Conservation (phyloP, 2,888 invertebrate species). For the Cataglyphis cursor region DNA sequence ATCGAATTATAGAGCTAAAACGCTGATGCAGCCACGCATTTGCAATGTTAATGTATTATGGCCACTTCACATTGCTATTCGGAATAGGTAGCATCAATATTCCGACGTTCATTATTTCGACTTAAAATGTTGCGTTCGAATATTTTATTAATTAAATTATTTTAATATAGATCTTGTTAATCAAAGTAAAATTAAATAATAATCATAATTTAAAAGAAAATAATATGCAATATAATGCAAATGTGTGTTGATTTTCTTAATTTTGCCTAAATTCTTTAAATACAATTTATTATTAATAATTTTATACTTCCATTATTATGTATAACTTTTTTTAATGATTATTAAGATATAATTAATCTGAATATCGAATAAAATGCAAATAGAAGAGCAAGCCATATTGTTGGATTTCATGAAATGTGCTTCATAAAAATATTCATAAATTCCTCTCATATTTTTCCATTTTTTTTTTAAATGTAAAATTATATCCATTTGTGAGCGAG, state of each 20-base stretch:
- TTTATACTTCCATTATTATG: not conserved
- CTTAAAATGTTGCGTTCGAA: not conserved
- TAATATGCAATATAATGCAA: too few relatives aligned
- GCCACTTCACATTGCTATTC: not conserved
- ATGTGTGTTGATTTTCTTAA: not conserved
- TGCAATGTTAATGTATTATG: constrained; percentile 24
- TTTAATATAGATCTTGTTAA: not conserved
- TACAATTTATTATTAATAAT: not conserved
- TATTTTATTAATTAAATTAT: not conserved
- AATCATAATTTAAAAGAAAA: not conserved
- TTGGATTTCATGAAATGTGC: not conserved
- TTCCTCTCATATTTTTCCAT: not conserved
- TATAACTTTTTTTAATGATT: not conserved
- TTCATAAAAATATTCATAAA: not conserved
- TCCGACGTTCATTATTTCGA: not conserved
- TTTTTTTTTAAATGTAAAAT: not conserved
- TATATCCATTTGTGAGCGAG: not conserved
- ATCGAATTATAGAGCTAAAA: constrained; percentile 17
- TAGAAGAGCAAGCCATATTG: not conserved
- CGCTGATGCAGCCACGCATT: not conserved
- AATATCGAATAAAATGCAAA: constrained; percentile 13
- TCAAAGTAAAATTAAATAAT: not conserved
- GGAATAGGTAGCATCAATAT: constrained; percentile 11
- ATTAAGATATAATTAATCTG: not conserved
- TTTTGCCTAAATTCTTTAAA: not conserved